Base-by-base conservation (phyloP, 2,797 vertebrate species). In the Leptoclinus maculatus region DNA sequence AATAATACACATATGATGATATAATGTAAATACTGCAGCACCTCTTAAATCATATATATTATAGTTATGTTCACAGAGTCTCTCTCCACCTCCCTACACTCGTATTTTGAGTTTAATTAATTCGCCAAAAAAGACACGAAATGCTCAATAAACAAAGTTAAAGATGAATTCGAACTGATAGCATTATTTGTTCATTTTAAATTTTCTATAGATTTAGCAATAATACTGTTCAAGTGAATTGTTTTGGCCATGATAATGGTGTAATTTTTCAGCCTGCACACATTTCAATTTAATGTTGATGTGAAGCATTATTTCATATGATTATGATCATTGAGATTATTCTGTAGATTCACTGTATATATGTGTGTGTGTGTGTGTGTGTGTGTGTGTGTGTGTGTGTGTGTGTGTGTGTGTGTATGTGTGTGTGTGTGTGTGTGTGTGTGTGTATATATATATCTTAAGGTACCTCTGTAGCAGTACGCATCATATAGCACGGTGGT, bases 391-490 rank as follows among this genome's bases (percentile, higher is more conserved):
- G 1, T 8, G 1, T 36, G 29, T 32, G 5, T 32, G 34, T 36
- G 7, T 36, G 34, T 36, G 7, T 36, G 34, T 36, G 6, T 36
- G 1, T 8, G 1, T 32, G 1, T 32, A 5, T 32, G 1, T 32
- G 1, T 27, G 27, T 27, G 27, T 32, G 29, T 32, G 5, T 32
- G 34, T 36, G 7, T 36, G 34, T 36, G 7, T 36, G 34, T 36
- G 6, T 36, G 1, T 8, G 1, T 36, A 34, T 34, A 34, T 34
- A 34, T 7, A 34, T 39, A 39, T 39, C 43, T 21, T 21, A 8
- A 49, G 47, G 17, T 81, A 98, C 98, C 98, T 96, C 95, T 95
- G 84, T 96, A 98, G 93, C 98, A 99, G 88, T 97, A 99, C 3
- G 96, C 96, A 0, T 97, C 96, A 17, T 96, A 98, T 0, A 91